Evolutionary conservation across 1,140 invertebrate species (phyloP).

Genomic region (Pseudoatta argentina): DNA sequence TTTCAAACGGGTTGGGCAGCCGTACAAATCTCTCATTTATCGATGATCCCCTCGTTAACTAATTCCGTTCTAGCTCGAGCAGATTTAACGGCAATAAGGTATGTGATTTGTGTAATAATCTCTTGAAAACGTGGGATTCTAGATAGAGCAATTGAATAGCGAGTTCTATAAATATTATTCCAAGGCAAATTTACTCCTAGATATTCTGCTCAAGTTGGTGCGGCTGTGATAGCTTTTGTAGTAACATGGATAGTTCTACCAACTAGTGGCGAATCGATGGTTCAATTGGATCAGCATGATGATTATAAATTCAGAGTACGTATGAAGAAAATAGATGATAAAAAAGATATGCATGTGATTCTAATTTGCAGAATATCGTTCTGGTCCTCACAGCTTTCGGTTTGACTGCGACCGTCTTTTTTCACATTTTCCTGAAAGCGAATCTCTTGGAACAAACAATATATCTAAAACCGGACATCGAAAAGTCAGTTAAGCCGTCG

Average conservation of each 20-base stretch:
- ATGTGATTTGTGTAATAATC: constrained; percentile 64
- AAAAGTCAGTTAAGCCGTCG: constrained; percentile 53
- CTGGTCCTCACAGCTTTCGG: constrained; percentile 88
- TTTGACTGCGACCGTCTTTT: constrained; percentile 87
- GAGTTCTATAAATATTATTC: background rate
- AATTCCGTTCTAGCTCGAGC: constrained; percentile 89
- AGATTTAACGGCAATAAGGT: constrained; percentile 93
- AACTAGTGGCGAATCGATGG: constrained; percentile 85
- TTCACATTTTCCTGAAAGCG: constrained; percentile 87
- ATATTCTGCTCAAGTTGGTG: constrained; percentile 93
- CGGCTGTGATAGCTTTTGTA: constrained; percentile 92
- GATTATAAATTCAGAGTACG: constrained; percentile 92
- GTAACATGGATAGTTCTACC: constrained; percentile 91
- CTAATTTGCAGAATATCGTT: constrained; percentile 86
- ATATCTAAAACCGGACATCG: constrained; percentile 44
- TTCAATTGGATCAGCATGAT: constrained; percentile 90
- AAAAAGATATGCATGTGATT: background rate
- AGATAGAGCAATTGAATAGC: background rate
- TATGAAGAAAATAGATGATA: constrained; percentile 10
- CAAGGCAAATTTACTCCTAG: constrained; percentile 83
- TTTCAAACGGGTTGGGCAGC: constrained; percentile 97
- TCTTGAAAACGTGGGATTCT: constrained; percentile 12
- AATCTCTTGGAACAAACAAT: constrained; percentile 78
- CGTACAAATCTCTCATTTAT: constrained; percentile 96
- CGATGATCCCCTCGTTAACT: constrained; percentile 94